These are phyloP conservation scores for Tetrapedia diversipes DNA, from an alignment of 2,888 invertebrate genomes.

Conservation along the genomic window DNA sequence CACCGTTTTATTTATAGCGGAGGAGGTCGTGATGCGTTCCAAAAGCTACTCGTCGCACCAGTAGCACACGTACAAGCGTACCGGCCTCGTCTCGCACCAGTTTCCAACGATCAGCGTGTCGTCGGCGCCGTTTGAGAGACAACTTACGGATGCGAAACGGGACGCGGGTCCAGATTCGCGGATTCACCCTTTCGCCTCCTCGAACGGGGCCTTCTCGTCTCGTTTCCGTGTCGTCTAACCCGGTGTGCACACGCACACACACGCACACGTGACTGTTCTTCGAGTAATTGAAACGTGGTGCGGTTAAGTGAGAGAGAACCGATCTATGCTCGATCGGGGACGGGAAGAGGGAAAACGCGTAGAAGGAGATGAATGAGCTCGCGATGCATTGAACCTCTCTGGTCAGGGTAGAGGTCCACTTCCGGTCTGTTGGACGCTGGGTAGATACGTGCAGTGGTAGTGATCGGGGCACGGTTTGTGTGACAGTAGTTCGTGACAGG, in stretches of 20 bases:
- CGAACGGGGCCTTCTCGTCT: background rate
- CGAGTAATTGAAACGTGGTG: background rate
- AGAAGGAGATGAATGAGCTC: slow-evolving; percentile 15
- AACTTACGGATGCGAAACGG: background rate
- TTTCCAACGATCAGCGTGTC: slow-evolving; percentile 48
- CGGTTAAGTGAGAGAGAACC: background rate
- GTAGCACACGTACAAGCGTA: slow-evolving; percentile 68
- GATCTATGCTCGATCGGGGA: background rate
- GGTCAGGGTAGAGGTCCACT: slow-evolving; percentile 20
- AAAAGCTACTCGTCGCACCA: slow-evolving; percentile 79
- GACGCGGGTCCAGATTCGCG: slow-evolving; percentile 15
- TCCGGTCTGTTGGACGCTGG: slow-evolving; percentile 2
- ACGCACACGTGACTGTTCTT: slow-evolving; percentile 12
- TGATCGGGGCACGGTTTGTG: too few relatives aligned
- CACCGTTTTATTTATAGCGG: slow-evolving; percentile 81
- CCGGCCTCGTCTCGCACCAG: slow-evolving; percentile 59
- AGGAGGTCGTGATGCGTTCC: slow-evolving; percentile 81
- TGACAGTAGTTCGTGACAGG: too few relatives aligned
- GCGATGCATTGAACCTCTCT: slow-evolving; percentile 40
- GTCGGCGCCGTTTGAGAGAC: slow-evolving; percentile 15
- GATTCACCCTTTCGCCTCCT: background rate
- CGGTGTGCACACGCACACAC: background rate
- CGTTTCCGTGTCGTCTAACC: background rate
- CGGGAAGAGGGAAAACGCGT: background rate
- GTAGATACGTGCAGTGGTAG: background rate